phyloP scores from a whole-genome alignment of 1,140 invertebrate species.

The Lordiphosa mommai region DNA sequence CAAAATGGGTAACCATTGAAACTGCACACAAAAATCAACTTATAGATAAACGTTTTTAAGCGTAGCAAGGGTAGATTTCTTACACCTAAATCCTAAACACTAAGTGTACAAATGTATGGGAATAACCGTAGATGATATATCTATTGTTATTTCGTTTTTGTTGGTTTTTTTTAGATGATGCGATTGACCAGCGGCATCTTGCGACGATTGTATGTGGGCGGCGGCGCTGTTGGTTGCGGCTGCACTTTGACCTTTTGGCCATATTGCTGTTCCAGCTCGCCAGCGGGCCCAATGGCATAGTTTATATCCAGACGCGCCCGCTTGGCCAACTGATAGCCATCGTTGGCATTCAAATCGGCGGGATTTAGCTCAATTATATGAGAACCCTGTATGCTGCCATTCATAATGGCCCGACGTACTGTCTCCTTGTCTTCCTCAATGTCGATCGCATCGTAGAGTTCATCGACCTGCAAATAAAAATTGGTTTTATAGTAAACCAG shows the following conservation, averaged over 20 bases:
- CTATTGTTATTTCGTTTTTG: no score
- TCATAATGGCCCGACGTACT: conserved; percentile 77
- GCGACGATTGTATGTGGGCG: conserved; percentile 79
- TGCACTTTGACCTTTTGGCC: conserved; percentile 68
- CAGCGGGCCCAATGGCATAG: conserved; percentile 73
- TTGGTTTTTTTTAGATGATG: conserved; percentile 80
- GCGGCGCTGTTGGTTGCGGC: conserved; percentile 40
- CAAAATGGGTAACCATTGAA: conserved; percentile 1
- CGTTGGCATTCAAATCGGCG: conserved; percentile 66
- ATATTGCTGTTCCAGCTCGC: conserved; percentile 66
- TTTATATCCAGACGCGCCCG: conserved; percentile 72
- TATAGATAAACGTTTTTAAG: conserved; percentile 38
- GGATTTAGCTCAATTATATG: conserved; percentile 72
- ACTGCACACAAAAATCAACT: conserved; percentile 37
- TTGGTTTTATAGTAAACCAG: neutral
- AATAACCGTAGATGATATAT: conserved; percentile 7
- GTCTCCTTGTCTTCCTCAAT: conserved; percentile 81
- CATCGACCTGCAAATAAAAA: conserved; percentile 50
- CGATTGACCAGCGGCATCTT: conserved; percentile 83
- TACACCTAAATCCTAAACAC: conserved; percentile 39
- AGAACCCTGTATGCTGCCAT: conserved; percentile 9
- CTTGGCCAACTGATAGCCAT: conserved; percentile 60
- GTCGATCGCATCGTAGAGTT: conserved; percentile 82
- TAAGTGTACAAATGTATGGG: conserved; percentile 30
- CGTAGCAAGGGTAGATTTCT: conserved; percentile 35